Percentiles rank a stretch among this genome's conserved stretches.
These are phyloP conservation scores for Alosa alosa DNA, from an alignment of 2,113 vertebrate genomes.

Conservation along the genomic window DNA sequence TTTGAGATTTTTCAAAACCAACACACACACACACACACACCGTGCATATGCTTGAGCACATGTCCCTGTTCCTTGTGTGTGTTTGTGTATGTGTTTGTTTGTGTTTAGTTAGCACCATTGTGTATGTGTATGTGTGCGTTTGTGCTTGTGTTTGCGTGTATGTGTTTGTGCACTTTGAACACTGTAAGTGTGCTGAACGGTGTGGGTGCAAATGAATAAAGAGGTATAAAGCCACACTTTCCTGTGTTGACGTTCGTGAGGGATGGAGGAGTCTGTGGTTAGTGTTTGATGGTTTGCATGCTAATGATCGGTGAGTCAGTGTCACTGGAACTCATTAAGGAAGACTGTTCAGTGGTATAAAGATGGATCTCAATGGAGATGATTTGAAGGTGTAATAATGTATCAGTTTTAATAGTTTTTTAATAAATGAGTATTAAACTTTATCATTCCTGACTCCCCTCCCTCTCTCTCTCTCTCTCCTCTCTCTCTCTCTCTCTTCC, in stretches of 20 bases:
- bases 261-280: neutral
- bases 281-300: neutral
- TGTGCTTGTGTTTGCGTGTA: slow-evolving; percentile 24
- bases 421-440: too few relatives aligned
- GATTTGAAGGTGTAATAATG: too few relatives aligned
- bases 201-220: neutral
- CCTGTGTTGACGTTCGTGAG: neutral
- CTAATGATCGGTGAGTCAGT: neutral
- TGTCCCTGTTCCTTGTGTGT: neutral
- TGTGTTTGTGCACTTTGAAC: neutral
- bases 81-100: neutral
- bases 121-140: neutral
- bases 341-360: too few relatives aligned
- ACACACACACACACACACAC: too few relatives aligned
- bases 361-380: too few relatives aligned
- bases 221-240: neutral
- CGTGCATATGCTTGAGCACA: too few relatives aligned
- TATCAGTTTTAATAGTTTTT: too few relatives aligned
- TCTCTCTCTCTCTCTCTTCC: neutral
- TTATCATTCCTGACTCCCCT: neutral
- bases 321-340: neutral
- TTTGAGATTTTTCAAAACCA: too few relatives aligned
- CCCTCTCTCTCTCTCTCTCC: neutral
- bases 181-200: neutral
- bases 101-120: neutral